Base-by-base conservation (phyloP, 1,140 invertebrate species). In the Zophobas atratus region DNA sequence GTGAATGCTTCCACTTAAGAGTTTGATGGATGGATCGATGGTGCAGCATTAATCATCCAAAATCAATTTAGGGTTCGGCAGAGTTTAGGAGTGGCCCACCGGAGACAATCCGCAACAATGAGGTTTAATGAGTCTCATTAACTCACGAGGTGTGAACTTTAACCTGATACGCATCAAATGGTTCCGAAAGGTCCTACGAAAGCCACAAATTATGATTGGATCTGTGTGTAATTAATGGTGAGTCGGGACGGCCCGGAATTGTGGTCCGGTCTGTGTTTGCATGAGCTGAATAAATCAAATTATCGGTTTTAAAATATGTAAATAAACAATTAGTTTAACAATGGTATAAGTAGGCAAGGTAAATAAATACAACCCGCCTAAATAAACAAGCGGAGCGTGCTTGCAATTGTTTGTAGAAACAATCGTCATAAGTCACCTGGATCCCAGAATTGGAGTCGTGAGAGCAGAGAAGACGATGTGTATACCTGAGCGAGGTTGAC, bases 351-450 rank as follows among this genome's bases (percentile, higher is more conserved):
- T 49, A 73, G 73, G 76, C 70, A 74, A 74, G 53, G 72, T 80
- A 80, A 72, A 81, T 81, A 81, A 77, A 82, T 79, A 77, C 78
- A 77, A 80, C 77, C 77, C 75, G 77, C 73, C 79, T 77, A 79
- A 80, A 79, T 78, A 78, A 80, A 80, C 77, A 70, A 80, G 46
- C 51, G 78, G 63, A 82, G 79, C 81, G 79, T 82, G 81, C 81
- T 82, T 80, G 77, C 79, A 82, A 84, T 82, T 82, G 82, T 82
- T 80, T 81, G 80, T 82, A 76, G 77, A 81, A 82, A 82, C 81
- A 81, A 83, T 83, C 80, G 77, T 81, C 81, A 83, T 83, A 83
- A 83, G 82, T 83, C 82, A 83, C 82, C 77, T 75, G 76, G 60
- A 79, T 76, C 73, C 77, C 72, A 80, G 79, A 76, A 77, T 71